Base-by-base conservation (phyloP, 2,797 vertebrate species). In the Pipistrellus nathusii region DNA sequence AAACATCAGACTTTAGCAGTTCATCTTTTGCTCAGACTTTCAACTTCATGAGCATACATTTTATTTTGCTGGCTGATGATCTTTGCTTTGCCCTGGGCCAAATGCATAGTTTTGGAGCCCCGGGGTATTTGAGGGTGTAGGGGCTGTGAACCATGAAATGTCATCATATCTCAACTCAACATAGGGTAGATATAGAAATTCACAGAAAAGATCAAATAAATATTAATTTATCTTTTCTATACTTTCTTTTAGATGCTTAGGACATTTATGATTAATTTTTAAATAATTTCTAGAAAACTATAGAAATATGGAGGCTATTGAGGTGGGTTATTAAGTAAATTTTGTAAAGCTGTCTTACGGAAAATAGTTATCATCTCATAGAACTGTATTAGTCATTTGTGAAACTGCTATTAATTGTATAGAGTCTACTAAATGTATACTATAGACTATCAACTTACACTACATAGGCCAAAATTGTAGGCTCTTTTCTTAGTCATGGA, bases 191-290 rank as follows among this genome's bases (percentile, higher is more conserved):
- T 44, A 51, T 8, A 76, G n/a, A 41, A 30, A 53, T 30, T 93
- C 32, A 53, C 38, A 84, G 30, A 77, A 18, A 41, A 76, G 59
- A 57, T 32, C 32, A 35, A 68, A 78, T 15, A 66, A 72, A 78
- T 48, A 62, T 46, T 17, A 68, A 53, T 55, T 44, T 77, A 71
- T 89, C 8, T 71, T 57, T 30, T 51, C 8, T 77, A 9, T 85
- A 55, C 4, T 86, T 23, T 78, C 13, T 69, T 71, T 85, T 69
- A 46, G 62, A 57, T 62, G 21, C 25, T 85, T 69, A 64, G 35
- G 27, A 85, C 25, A 80, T 76, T 71, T 87, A 25, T 25, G 10
- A 76, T 72, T 81, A 73, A 72, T 85, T 85, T 88, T 88, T 5
- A 85, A 77, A 35, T 48, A 14, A 91, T 57, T 55, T 88, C 6